These are phyloP conservation scores for Microctenopoma lineatum DNA, from an alignment of 2,797 vertebrate species.

Conservation along the genomic window DNA sequence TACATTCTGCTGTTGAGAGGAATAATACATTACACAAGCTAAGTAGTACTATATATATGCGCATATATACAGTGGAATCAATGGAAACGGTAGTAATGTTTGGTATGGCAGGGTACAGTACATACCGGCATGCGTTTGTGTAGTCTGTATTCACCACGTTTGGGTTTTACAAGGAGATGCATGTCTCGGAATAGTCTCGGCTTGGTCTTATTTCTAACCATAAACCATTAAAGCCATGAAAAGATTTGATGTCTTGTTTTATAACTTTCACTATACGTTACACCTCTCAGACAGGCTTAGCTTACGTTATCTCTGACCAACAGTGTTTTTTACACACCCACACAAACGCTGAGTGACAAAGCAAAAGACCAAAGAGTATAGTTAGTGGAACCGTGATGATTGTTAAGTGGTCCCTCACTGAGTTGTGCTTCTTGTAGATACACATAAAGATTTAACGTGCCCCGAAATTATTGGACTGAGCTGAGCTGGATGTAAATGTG, in stretches of 20 bases:
- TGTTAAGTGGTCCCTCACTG: conserved; percentile 55
- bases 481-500: conserved; percentile 27
- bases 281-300: conserved; percentile 31
- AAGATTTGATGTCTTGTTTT: neutral
- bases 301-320: conserved; percentile 23
- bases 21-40: conserved; percentile 59
- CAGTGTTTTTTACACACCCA: conserved; percentile 23
- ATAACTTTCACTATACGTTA: conserved; percentile 2
- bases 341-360: conserved; percentile 11
- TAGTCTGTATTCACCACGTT: conserved; percentile 50
- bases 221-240: conserved; percentile 5
- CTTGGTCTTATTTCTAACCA: conserved; percentile 1
- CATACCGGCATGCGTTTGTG: conserved; percentile 58
- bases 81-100: conserved; percentile 37
- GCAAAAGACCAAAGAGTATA: conserved; percentile 20
- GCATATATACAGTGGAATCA: conserved; percentile 61
- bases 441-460: conserved; percentile 43
- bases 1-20: conserved; percentile 65
- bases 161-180: conserved; percentile 50
- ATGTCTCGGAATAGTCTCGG: conserved; percentile 25
- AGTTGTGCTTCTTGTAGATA: conserved; percentile 70
- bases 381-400: conserved; percentile 27
- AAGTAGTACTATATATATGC: conserved; percentile 24
- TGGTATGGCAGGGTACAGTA: conserved; percentile 68
- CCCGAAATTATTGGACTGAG: conserved; percentile 36